Evolutionary conservation across 2,113 vertebrate species (phyloP), one percentile per base, ranked within the genome.

Genomic region (Noctilio leporinus): DNA sequence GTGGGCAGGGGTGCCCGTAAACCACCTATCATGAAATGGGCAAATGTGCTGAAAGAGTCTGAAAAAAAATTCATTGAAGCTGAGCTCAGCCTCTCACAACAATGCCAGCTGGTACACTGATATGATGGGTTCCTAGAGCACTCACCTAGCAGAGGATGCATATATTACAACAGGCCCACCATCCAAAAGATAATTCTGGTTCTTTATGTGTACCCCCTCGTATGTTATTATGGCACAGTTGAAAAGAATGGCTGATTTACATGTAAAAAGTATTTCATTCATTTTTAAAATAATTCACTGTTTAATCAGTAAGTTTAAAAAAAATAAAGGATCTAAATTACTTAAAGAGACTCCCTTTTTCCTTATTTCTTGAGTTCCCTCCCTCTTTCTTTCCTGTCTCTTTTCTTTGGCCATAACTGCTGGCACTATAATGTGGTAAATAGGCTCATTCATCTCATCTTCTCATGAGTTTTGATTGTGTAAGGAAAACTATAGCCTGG

Each of bases 391-490:
- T 7, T 10, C 45, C 15, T 57, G 43, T 86, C 83, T 62, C 22
- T 95, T 70, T 95, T 72, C 75, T 93, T 72, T 90, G 55, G 65
- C 0, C 55, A 1, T 95, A 62, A 70, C 78, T 97, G 20, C 73
- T 96, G 51, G 62, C 76, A 95, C 96, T 97, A 96, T 43, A 94
- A 91, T 80, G 83, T 94, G 78, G 90, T 90, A 97, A 98, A 57
- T 84, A 97, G 97, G 53, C 72, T 93, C 87, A 95, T 97, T 97
- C 95, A 69, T 62, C 86, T 95, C 97, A 96, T 97, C 93, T 97
- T 97, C 97, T 97, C 97, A 91, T 2, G 86, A 96, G 95, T 97
- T 97, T 95, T 98, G 94, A 97, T 93, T 94, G 93, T 86, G 77
- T 93, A 95, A 97, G 97, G 97, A 97, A 98, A 97, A 75, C 33